Percentiles rank a stretch among this genome's conserved stretches.
Evolutionary conservation across 2,797 vertebrate species (phyloP).

Genomic region (Fringilla coelebs): DNA sequence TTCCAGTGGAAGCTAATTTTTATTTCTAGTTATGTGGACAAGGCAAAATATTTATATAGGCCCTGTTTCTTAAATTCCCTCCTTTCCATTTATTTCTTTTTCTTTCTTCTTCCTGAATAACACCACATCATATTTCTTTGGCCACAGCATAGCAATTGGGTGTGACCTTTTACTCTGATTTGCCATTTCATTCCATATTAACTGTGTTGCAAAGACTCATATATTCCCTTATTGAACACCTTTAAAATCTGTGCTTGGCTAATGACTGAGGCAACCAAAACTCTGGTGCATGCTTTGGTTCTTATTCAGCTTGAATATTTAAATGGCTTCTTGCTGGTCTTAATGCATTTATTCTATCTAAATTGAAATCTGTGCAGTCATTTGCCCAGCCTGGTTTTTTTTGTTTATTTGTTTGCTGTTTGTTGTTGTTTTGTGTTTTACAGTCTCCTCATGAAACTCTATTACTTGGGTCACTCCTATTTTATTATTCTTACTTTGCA

Average conservation of each 20-base stretch:
- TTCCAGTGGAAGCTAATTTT: background rate
- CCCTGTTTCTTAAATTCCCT: background rate
- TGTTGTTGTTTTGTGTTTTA: background rate
- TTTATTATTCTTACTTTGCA: background rate
- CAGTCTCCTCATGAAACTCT: background rate
- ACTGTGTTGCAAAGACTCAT: background rate
- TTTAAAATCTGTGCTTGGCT: constrained; percentile 13
- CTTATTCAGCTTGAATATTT: constrained; percentile 27
- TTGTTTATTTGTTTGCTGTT: background rate
- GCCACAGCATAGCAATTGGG: background rate
- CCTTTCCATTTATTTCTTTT: background rate
- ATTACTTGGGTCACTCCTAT: background rate
- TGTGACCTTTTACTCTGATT: constrained; percentile 20
- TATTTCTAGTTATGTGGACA: background rate
- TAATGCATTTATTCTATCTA: background rate
- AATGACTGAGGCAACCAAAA: constrained; percentile 27
- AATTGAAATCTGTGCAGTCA: background rate
- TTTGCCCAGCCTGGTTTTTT: background rate
- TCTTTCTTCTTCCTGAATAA: background rate
- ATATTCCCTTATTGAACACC: constrained; percentile 10
- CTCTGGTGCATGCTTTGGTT: background rate
- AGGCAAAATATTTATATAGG: background rate
- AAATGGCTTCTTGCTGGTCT: background rate
- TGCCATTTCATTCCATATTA: constrained; percentile 22
- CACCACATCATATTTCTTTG: background rate